These are phyloP conservation scores for Sebastes alutus DNA, from an alignment of 2,797 vertebrate genomes.

Conservation along the genomic window DNA sequence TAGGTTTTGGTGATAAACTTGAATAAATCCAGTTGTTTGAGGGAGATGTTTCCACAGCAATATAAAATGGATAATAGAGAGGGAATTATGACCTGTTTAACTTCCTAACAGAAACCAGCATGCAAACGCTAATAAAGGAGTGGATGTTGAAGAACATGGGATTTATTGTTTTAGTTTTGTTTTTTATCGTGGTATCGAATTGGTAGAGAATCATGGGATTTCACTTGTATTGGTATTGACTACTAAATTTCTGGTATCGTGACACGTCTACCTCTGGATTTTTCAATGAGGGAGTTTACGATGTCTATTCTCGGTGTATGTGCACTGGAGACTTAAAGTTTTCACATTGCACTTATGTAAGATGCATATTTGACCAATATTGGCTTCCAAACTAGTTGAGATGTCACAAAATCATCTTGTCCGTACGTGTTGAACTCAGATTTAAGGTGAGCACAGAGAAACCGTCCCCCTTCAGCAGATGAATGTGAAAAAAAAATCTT, in stretches of 20 bases:
- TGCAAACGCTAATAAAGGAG: not conserved
- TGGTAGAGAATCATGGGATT: not conserved
- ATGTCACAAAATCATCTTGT: not conserved
- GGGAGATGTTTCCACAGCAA: no score
- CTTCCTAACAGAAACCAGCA: not conserved
- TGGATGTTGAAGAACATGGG: not conserved
- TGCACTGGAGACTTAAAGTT: not conserved
- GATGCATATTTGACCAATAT: no score
- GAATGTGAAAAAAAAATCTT: not conserved
- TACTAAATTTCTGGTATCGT: not conserved
- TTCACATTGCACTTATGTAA: not conserved
- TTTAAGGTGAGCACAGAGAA: not conserved
- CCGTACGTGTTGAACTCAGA: not conserved
- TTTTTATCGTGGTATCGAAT: not conserved
- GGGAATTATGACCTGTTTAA: accelerated
- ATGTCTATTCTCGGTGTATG: no score
- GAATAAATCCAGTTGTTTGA: no score
- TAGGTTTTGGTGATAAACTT: no score
- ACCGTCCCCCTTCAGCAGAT: not conserved
- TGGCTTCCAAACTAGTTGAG: not conserved
- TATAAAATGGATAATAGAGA: no score
- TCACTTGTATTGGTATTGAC: not conserved
- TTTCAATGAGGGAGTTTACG: no score
- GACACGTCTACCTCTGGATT: not conserved
- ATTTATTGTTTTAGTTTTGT: not conserved